Evolutionary conservation across 2,888 invertebrate species (phyloP), one percentile per base, ranked within the genome.

Genomic region (Aphelenchoides bicaudatus): DNA sequence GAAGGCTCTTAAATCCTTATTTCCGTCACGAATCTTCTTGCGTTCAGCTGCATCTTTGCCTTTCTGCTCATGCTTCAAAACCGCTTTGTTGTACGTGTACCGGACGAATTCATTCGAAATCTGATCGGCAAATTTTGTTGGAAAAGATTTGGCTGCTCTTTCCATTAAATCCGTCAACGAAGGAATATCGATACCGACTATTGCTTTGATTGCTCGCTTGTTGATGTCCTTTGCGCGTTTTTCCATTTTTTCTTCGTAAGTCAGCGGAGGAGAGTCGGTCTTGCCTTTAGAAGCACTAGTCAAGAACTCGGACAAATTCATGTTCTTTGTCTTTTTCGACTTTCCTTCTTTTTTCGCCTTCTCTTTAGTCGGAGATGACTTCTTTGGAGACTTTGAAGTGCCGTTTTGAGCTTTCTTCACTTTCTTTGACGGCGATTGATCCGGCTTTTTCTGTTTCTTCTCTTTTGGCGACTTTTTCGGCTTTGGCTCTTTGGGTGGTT

Each of bases 51-150:
- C 49, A 16, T 13, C n/a, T 31, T 4, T 16, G 6, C 5, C 30
- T 49, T 49, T 6, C 49, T 49, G 21, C 21, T 49, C 49, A 5
- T 6, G 13, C 21, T 49, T 31, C 49, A 13, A 8, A 6, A 8
- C 16, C 6, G 30, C 8, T 16, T 49, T 49, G 5, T 6, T 31
- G 23, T 21, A 10, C 10, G 25, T 19, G 23, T 43, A 43, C 21
- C 43, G 43, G 23, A 43, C 43, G 43, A 43, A 43, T 8, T 43
- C 43, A 25, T 43, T 43, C 43, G 43, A 6, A 25, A 43, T 43
- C 8, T 8, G 6, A 6, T 6, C 25, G 21, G 23, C n/a, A 25
- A 19, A 43, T 8, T 43, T 39, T 19, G 43, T 8, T 19, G 43
- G 43, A 6, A 43, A 25, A 19, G 43, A 10, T 6, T n/a, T 6